Conservation (phyloP, 2,113 vertebrate species). For the Falcunculus frontatus region DNA sequence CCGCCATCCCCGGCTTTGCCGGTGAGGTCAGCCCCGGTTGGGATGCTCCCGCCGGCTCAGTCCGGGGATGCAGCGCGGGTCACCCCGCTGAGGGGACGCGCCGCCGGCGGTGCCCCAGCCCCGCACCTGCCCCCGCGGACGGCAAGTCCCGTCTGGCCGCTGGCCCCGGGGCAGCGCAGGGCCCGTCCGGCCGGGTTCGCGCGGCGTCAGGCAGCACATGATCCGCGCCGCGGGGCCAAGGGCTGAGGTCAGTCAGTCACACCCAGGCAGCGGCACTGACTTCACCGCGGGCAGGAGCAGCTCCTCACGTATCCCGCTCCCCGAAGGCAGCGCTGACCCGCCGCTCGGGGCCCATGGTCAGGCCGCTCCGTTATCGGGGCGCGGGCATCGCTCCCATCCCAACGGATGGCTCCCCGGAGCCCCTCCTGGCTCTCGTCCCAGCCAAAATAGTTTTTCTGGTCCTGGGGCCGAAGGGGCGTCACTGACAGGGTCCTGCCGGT, state of each 20-base stretch:
- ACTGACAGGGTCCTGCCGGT: not conserved
- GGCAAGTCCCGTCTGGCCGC: not conserved
- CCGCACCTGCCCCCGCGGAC: not conserved
- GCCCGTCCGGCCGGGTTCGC: conserved; percentile 25
- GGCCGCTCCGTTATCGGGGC: not conserved
- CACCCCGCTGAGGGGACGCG: not conserved
- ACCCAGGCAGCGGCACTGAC: conserved; percentile 60
- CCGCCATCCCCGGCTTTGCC: not conserved
- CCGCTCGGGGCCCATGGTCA: not conserved
- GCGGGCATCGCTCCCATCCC: not conserved
- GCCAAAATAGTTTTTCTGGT: not conserved
- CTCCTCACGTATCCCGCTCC: conserved; percentile 53
- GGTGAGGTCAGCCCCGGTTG: rapidly evolving
- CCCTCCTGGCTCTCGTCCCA: not conserved
- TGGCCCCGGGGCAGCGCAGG: conserved; percentile 3
- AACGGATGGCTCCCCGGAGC: not conserved
- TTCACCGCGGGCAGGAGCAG: conserved; percentile 47
- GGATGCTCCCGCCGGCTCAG: not conserved
- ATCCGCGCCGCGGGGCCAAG: conserved; percentile 49
- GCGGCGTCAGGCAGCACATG: conserved; percentile 39
- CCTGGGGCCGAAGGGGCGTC: not conserved
- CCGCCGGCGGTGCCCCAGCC: not conserved
- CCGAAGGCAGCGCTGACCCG: conserved; percentile 34
- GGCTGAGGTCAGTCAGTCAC: conserved; percentile 56
- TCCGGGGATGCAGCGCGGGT: not conserved